These are phyloP conservation scores for Mastomys coucha DNA, from an alignment of 2,113 vertebrate species.

Conservation along the genomic window DNA sequence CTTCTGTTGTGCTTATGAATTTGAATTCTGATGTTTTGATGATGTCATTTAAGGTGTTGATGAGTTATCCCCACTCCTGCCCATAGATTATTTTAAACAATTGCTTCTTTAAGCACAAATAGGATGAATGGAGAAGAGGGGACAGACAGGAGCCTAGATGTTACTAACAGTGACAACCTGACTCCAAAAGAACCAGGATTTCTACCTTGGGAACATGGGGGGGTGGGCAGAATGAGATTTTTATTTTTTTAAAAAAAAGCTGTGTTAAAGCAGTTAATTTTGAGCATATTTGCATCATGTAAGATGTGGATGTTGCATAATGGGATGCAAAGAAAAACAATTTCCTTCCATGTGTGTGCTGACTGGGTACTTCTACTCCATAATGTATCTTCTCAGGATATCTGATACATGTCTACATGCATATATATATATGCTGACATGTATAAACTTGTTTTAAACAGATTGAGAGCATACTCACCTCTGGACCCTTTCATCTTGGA, in stretches of 20 bases:
- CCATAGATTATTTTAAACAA: not conserved
- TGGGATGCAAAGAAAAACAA: not conserved
- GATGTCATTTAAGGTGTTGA: not conserved
- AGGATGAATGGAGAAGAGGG: not conserved
- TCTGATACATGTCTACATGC: not conserved
- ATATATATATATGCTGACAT: not conserved
- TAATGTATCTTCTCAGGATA: not conserved
- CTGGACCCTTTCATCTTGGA: not conserved
- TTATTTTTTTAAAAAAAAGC: not conserved
- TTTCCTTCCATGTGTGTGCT: not conserved
- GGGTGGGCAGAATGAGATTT: not conserved
- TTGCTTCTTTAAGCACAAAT: not conserved
- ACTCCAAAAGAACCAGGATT: not conserved
- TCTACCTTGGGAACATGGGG: not conserved
- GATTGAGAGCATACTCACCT: not conserved
- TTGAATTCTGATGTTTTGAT: not conserved
- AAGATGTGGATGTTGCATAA: conserved; percentile 19
- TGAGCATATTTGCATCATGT: not conserved
- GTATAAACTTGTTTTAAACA: not conserved
- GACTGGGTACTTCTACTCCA: not conserved
- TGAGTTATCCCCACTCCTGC: not conserved
- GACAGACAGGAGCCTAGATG: not conserved
- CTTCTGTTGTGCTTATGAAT: not conserved
- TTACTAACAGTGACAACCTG: not conserved
- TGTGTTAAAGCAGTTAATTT: not conserved